phyloP scores from a whole-genome alignment of 2,888 invertebrate species.

The Melanophora roralis region DNA sequence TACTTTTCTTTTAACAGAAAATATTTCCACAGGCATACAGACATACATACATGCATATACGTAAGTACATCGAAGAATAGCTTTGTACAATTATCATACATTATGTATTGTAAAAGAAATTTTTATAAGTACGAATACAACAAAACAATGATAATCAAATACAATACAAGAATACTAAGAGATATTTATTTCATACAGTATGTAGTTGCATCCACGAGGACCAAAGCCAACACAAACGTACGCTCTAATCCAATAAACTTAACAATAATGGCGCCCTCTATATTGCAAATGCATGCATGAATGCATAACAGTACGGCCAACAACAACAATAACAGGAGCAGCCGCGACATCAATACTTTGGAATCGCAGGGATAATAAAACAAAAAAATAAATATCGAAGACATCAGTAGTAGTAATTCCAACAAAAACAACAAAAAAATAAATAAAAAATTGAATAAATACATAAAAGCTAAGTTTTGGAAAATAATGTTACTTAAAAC shows the following conservation, averaged over 20 bases:
- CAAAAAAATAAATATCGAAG: conserved; percentile 9
- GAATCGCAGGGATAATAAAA: conserved; percentile 29
- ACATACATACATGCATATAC: no score
- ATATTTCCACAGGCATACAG: conserved; percentile 45
- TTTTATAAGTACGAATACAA: conserved; percentile 11
- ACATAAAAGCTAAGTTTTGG: conserved; percentile 55
- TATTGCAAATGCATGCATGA: conserved; percentile 48
- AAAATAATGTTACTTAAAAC: conserved; percentile 53
- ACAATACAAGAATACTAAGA: conserved; percentile 18
- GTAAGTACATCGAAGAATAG: conserved; percentile 17
- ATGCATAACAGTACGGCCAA: conserved; percentile 26
- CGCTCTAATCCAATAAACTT: conserved; percentile 26
- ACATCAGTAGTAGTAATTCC: conserved; percentile 26
- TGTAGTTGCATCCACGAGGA: conserved; percentile 21
- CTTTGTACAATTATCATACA: conserved; percentile 28
- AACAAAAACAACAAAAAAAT: conserved; percentile 24
- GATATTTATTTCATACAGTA: conserved; percentile 12
- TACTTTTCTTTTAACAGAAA: conserved; percentile 59
- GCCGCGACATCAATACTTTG: neutral
- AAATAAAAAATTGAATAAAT: conserved; percentile 50
- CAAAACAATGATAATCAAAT: conserved; percentile 49
- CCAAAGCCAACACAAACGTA: neutral
- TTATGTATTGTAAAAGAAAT: neutral
- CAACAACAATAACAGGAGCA: conserved; percentile 1
- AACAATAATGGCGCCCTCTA: conserved; percentile 63